Conservation (phyloP, 2,113 vertebrate genomes). For the Solea solea region DNA sequence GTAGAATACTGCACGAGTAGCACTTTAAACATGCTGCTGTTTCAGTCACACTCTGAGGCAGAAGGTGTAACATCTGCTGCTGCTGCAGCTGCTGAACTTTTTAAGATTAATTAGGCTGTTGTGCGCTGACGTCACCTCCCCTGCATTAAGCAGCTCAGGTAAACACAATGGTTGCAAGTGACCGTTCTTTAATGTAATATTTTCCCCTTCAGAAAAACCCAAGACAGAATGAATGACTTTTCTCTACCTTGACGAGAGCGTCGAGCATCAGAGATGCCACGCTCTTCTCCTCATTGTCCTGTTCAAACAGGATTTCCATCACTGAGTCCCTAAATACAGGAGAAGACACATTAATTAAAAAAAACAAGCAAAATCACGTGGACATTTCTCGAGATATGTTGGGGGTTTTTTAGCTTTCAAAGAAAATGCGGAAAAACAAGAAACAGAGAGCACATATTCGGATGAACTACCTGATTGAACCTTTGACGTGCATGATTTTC, state of each 20-base stretch:
- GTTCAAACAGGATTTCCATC: conserved; percentile 96
- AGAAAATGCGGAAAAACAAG: neutral
- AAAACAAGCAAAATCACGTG: neutral
- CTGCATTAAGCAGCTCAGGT: neutral
- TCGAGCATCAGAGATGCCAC: conserved; percentile 95
- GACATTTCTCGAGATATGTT: neutral
- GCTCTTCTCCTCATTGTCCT: conserved; percentile 98
- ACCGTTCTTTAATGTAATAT: neutral
- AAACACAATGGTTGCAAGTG: neutral
- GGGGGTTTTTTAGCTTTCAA: neutral
- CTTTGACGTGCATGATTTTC: conserved; percentile 94
- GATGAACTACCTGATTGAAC: conserved; percentile 88
- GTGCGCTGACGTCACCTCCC: conserved; percentile 3
- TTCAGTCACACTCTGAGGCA: neutral
- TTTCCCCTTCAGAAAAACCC: neutral
- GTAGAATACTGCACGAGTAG: neutral
- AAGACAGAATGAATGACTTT: neutral
- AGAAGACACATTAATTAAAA: neutral
- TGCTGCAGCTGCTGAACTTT: neutral
- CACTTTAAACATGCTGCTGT: neutral
- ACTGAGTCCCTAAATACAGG: conserved; percentile 87
- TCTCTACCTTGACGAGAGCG: conserved; percentile 89
- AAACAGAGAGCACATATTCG: neutral
- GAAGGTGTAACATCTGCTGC: conserved; percentile 2
- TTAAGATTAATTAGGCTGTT: conserved; percentile 44